Percentiles rank a stretch among this genome's conserved stretches.
These are phyloP conservation scores for Mus pahari DNA, from an alignment of 2,113 vertebrate species.

Conservation along the genomic window DNA sequence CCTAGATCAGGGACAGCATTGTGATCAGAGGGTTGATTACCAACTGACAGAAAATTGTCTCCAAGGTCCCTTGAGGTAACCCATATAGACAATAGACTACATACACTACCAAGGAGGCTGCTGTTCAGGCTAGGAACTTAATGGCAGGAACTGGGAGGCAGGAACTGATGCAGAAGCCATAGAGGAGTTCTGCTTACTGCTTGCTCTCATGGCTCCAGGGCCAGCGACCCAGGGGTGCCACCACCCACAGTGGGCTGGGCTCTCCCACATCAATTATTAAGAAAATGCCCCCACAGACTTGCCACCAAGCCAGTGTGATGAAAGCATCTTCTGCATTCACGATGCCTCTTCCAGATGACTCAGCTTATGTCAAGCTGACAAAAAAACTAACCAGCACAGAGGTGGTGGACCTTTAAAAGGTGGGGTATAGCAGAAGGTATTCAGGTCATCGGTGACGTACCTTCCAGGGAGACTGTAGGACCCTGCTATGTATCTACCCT, in stretches of 20 bases:
- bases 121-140: not conserved
- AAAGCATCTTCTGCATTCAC: not conserved
- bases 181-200: too few relatives aligned
- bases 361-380: not conserved
- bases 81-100: too few relatives aligned
- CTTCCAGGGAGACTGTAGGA: not conserved
- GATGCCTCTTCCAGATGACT: not conserved
- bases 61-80: too few relatives aligned
- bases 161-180: not conserved
- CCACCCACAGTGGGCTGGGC: too few relatives aligned
- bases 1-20: too few relatives aligned
- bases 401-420: not conserved
- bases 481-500: too few relatives aligned
- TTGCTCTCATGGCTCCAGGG: not conserved
- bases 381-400: not conserved
- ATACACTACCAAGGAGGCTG: too few relatives aligned
- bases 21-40: too few relatives aligned
- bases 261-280: not conserved
- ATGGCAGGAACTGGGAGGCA: not conserved
- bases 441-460: too few relatives aligned
- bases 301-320: not conserved
- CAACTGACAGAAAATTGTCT: too few relatives aligned
- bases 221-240: not conserved
- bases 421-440: not conserved
- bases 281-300: not conserved